Percentiles rank a stretch among this genome's conserved stretches.
These are phyloP conservation scores for Micromys minutus DNA, from an alignment of 2,113 vertebrate genomes.

Conservation along the genomic window DNA sequence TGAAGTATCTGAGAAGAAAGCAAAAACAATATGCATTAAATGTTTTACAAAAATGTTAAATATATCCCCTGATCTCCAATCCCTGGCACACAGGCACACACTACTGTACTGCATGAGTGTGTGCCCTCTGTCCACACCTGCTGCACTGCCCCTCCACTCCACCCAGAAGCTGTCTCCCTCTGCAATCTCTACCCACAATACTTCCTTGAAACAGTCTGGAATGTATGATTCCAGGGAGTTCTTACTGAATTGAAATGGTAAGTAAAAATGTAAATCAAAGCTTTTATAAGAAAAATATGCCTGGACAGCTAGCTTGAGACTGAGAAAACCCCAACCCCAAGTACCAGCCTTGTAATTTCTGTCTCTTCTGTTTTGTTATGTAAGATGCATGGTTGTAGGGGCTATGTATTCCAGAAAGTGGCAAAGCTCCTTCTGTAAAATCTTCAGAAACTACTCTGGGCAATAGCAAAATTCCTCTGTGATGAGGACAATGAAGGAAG, in stretches of 20 bases:
- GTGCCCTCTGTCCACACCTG: no score
- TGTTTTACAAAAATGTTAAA: slow-evolving; percentile 1
- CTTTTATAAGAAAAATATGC: slow-evolving; percentile 14
- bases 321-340: not conserved
- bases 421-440: not conserved
- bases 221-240: not conserved
- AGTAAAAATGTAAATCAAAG: slow-evolving; percentile 33
- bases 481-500: not conserved
- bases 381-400: not conserved
- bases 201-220: not conserved
- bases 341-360: not conserved
- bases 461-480: not conserved
- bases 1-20: slow-evolving; percentile 92
- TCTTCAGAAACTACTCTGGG: slow-evolving; percentile 1
- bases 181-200: not conserved
- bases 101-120: rapidly evolving
- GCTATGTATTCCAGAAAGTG: not conserved
- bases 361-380: not conserved
- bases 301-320: not conserved
- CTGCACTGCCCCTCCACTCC: not conserved
- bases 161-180: not conserved
- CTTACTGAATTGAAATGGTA: not conserved
- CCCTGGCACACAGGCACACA: not conserved
- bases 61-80: not conserved
- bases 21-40: slow-evolving; percentile 53